Evolutionary conservation across 2,797 vertebrate genomes (phyloP).

Genomic region (Acanthurus lineatus): DNA sequence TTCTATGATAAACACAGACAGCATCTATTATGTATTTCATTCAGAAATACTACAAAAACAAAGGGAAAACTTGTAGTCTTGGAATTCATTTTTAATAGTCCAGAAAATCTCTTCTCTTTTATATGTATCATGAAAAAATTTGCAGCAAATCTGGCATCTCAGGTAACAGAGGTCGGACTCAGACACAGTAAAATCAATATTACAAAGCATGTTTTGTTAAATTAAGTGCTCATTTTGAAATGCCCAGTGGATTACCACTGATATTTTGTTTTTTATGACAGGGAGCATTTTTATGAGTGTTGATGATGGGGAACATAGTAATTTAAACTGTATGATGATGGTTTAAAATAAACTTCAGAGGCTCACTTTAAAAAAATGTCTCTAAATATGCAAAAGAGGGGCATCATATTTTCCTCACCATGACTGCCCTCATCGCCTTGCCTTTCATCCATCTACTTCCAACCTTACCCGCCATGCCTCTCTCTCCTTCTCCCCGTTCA

Average conservation of each 20-base stretch:
- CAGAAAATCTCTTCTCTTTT: not conserved
- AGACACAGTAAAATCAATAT: slow-evolving; percentile 5
- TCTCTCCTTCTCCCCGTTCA: slow-evolving; percentile 7
- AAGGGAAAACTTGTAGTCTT: not conserved
- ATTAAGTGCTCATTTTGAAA: slow-evolving; percentile 9
- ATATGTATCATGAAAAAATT: not conserved
- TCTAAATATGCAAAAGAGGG: slow-evolving; percentile 11
- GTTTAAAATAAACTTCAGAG: not conserved
- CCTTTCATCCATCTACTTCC: slow-evolving; percentile 21
- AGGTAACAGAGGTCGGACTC: not conserved
- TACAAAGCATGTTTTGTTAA: not conserved
- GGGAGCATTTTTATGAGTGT: not conserved
- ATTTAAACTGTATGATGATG: not conserved
- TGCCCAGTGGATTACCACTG: not conserved
- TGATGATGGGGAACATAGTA: not conserved
- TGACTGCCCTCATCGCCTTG: not conserved
- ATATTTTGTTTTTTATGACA: not conserved
- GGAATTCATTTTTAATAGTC: not conserved
- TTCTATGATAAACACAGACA: not conserved
- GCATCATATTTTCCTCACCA: slow-evolving; percentile 13
- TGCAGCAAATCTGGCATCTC: not conserved
- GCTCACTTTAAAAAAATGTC: not conserved
- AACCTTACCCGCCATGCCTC: not conserved
- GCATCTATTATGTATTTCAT: not conserved
- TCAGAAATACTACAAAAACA: not conserved